phyloP scores from a whole-genome alignment of 1,140 invertebrate species.

The Meloidogyne floridensis region DNA sequence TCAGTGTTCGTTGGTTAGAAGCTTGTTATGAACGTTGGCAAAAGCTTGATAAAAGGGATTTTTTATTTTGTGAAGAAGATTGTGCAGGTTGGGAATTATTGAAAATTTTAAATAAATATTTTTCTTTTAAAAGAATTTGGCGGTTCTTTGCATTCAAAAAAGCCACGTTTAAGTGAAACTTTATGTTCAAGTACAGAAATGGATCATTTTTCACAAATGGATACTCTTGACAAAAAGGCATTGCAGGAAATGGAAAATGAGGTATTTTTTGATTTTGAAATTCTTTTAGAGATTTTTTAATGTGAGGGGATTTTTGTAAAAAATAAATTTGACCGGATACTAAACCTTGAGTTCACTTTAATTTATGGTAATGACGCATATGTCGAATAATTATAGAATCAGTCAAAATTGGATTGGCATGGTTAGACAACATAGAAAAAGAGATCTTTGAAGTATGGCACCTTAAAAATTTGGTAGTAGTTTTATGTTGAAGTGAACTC shows the following conservation, averaged over 20 bases:
- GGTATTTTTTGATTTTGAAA: conserved; percentile 5
- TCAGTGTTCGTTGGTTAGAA: conserved; percentile 35
- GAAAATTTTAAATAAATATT: background rate
- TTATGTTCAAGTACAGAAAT: conserved; percentile 23
- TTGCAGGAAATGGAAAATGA: conserved; percentile 34
- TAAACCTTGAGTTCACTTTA: too few species aligned
- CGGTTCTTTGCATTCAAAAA: conserved; percentile 5
- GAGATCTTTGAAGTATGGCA: too few species aligned
- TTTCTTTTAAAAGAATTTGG: conserved; percentile 6
- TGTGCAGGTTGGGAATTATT: background rate
- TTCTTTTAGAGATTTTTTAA: background rate
- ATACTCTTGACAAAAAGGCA: conserved; percentile 15
- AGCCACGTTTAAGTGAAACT: conserved; percentile 15
- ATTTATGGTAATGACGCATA: too few species aligned
- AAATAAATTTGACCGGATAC: too few species aligned
- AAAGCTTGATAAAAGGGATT: conserved; percentile 41
- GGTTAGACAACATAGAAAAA: too few species aligned
- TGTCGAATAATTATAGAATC: too few species aligned
- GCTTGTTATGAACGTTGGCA: conserved; percentile 40
- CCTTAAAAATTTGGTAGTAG: too few species aligned
- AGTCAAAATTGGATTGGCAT: too few species aligned
- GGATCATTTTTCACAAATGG: conserved; percentile 37
- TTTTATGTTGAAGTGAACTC: too few species aligned
- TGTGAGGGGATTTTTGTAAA: too few species aligned
- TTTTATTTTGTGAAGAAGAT: conserved; percentile 36